Evolutionary conservation across 2,797 vertebrate genomes (phyloP).

Genomic region (Antrozous pallidus): DNA sequence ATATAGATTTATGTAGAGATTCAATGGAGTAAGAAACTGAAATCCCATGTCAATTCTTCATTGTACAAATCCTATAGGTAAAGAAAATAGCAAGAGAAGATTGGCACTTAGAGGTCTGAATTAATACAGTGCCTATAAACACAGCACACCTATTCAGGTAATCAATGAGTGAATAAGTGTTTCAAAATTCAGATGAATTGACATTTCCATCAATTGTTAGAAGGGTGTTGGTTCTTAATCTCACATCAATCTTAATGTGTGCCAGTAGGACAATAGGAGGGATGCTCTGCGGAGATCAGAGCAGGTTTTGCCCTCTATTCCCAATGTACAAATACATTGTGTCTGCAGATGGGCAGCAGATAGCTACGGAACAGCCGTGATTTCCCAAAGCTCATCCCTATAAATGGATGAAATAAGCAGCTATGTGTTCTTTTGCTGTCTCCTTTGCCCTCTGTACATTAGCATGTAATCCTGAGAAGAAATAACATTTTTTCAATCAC

Average conservation of each 20-base stretch:
- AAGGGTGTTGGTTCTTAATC: constrained; percentile 92
- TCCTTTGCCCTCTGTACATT: constrained; percentile 88
- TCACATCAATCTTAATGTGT: constrained; percentile 99
- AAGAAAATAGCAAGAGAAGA: constrained; percentile 70
- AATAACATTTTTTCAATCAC: constrained; percentile 93
- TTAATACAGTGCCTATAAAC: constrained; percentile 86
- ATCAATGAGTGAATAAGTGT: constrained; percentile 88
- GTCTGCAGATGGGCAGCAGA: constrained; percentile 89
- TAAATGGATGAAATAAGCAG: constrained; percentile 91
- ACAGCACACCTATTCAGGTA: constrained; percentile 84
- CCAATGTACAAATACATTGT: constrained; percentile 89
- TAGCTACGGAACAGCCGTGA: constrained; percentile 86
- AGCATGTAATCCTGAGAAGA: constrained; percentile 92
- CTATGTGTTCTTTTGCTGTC: constrained; percentile 88
- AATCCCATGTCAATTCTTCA: constrained; percentile 23
- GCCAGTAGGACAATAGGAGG: constrained; percentile 94
- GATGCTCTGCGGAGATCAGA: constrained; percentile 89
- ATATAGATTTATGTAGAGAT: constrained; percentile 37
- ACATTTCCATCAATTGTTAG: constrained; percentile 90
- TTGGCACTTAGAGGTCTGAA: constrained; percentile 79
- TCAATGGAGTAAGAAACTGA: not conserved
- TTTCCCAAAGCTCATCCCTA: constrained; percentile 92
- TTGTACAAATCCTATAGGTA: constrained; percentile 38
- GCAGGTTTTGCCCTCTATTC: constrained; percentile 88
- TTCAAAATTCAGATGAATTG: constrained; percentile 90